Base-by-base conservation (phyloP, 2,113 vertebrate genomes). In the Odocoileus virginianus region DNA sequence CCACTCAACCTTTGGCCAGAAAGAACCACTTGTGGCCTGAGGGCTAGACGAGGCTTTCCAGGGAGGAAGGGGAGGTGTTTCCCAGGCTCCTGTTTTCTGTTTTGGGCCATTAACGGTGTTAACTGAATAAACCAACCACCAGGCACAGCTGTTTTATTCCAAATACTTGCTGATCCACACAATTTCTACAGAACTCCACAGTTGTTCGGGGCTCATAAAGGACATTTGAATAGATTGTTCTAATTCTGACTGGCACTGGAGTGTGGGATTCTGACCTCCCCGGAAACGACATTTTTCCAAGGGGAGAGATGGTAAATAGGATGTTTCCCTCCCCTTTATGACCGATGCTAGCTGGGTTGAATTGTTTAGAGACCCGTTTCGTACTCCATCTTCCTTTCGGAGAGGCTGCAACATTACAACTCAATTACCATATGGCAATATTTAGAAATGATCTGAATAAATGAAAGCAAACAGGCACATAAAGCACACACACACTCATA, bases 141-240 rank as follows among this genome's bases (percentile, higher is more conserved):
- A 98, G 91, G 83, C 98, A 98, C 98, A 99, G 98, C 98, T 99
- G 98, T 93, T 99, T 99, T 98, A 98, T 98, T 98, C 92, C 87
- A 98, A 86, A 98, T 97, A 97, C 97, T 98, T 98, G 98, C 98
- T 99, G 98, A 98, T 98, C 98, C 92, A 96, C 95, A 96, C 98
- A 96, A 8, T 98, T 98, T 98, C 83, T 97, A 95, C 82, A 97
- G 92, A 98, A 89, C 78, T 97, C 64, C 87, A 97, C 98, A 98
- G 98, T 98, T 98, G 98, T 98, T 99, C 97, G 98, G 91, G 97
- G 94, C 92, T 98, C 92, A 97, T 98, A 98, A 98, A 99, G 97
- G 98, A 97, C 96, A 98, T 98, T 98, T 97, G 93, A 98, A 98
- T 98, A 98, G 98, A 97, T 97, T 98, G 98, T 98, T 98, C 97